Base-by-base conservation (phyloP, 2,113 vertebrate species). In the Tupaia tana region DNA sequence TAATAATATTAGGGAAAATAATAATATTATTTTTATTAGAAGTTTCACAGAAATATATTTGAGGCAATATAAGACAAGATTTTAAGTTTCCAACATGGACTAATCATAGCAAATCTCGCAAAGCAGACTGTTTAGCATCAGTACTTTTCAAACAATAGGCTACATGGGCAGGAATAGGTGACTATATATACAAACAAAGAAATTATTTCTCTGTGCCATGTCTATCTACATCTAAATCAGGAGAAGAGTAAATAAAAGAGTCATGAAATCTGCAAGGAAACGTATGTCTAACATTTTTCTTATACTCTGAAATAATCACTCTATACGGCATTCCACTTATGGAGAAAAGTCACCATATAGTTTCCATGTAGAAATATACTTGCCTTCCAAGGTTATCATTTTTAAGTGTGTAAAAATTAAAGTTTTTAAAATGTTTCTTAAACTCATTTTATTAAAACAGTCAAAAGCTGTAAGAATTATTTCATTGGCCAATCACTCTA, bases 401-500 rank as follows among this genome's bases (percentile, higher is more conserved):
- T 85, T 96, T 94, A 92, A 90, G 67, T 24, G n/a, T 79, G 59
- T 70, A 95, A 96, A 97, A 95, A 83, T 95, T 93, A 97, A 96
- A 22, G 75, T 92, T 94, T 96, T 93, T 59, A 85, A 89, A 95
- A 63, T 81, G 75, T 96, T 96, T 18, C 85, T 97, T 97, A 93
- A 96, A 89, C 34, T 93, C 81, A 90, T 95, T 83, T 95, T 91
- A 97, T 95, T 64, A 25, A 89, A 98, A 96, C 24, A 73, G 86
- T 94, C 91, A 97, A 82, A 81, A 90, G 29, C 80, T 93, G 58
- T 67, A 97, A 97, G 94, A 97, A 89, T 43, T 82, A 95, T 93
- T 97, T 97, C 97, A 97, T 91, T 98, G 97, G 97, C 93, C 97
- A 98, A 96, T 98, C 9, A 8, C 71, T 89, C 89, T 93, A 98